phyloP scores from a whole-genome alignment of 2,113 vertebrate genomes.

The Zootoca vivipara region DNA sequence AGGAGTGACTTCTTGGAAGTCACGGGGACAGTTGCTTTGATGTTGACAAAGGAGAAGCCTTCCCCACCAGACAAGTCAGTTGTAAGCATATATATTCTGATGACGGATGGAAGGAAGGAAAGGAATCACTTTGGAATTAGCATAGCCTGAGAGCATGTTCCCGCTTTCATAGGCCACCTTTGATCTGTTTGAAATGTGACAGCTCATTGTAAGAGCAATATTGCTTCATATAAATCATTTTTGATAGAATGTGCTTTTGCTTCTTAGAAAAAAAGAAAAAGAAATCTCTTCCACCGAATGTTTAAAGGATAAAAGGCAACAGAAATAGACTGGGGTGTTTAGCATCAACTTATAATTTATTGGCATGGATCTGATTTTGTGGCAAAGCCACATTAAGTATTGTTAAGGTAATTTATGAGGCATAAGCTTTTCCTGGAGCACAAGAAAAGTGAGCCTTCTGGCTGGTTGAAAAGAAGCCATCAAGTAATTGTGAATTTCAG shows the following conservation, averaged over 20 bases:
- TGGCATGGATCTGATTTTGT: not conserved
- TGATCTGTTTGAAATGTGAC: slow-evolving; percentile 73
- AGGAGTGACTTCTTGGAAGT: slow-evolving; percentile 57
- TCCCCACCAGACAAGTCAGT: slow-evolving; percentile 55
- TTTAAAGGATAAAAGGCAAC: slow-evolving; percentile 37
- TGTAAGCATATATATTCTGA: slow-evolving; percentile 59
- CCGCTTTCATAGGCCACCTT: slow-evolving; percentile 58
- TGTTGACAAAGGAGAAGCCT: slow-evolving; percentile 61
- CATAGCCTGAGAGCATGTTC: slow-evolving; percentile 63
- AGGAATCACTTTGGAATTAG: slow-evolving; percentile 55
- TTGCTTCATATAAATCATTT: slow-evolving; percentile 65
- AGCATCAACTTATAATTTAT: slow-evolving; percentile 11
- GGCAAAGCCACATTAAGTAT: slow-evolving; percentile 25
- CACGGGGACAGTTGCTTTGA: slow-evolving; percentile 71
- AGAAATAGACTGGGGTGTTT: not conserved
- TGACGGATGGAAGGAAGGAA: slow-evolving; percentile 63
- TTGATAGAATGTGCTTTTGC: slow-evolving; percentile 20
- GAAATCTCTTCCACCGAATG: not conserved
- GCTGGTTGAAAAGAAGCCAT: not conserved
- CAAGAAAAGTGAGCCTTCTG: not conserved
- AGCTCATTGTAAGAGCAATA: slow-evolving; percentile 58
- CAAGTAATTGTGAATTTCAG: fast-evolving
- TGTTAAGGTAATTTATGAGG: not conserved
- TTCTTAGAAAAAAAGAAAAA: slow-evolving; percentile 5
- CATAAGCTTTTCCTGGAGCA: not conserved